Conservation (phyloP, 1,140 invertebrate genomes). For the Meloidogyne hapla region DNA sequence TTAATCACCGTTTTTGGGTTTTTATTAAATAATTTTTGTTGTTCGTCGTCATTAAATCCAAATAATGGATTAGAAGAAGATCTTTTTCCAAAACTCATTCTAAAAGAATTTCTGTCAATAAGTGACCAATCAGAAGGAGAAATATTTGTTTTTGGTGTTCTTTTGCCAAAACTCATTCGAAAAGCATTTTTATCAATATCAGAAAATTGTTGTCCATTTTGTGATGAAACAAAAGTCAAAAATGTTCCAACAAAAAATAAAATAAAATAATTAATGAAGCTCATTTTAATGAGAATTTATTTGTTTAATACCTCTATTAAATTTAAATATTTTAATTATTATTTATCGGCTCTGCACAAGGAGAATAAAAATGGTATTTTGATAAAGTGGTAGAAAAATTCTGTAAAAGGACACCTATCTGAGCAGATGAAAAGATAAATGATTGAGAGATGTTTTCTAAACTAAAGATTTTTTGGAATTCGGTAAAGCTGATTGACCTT, state of each 20-base stretch:
- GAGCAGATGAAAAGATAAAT: too few relatives aligned
- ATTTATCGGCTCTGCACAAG: too few relatives aligned
- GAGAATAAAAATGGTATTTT: too few relatives aligned
- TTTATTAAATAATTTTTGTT: not conserved
- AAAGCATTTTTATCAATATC: conserved; percentile 31
- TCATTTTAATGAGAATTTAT: not conserved
- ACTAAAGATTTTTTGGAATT: too few relatives aligned
- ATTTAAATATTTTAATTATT: not conserved
- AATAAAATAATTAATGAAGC: not conserved
- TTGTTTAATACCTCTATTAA: not conserved
- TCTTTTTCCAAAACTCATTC: conserved; percentile 13
- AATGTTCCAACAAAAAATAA: not conserved
- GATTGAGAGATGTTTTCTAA: too few relatives aligned
- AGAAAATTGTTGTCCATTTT: not conserved
- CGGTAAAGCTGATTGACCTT: too few relatives aligned
- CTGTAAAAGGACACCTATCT: too few relatives aligned
- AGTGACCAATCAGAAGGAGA: not conserved
- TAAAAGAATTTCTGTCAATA: not conserved
- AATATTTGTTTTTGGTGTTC: not conserved
- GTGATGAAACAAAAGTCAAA: not conserved
- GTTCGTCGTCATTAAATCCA: not conserved
- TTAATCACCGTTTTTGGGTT: not conserved
- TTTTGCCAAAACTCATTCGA: conserved; percentile 39
- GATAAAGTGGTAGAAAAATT: too few relatives aligned
- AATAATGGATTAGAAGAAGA: not conserved